Base-by-base conservation (phyloP, 2,888 invertebrate genomes). In the Miltochrista miniata region DNA sequence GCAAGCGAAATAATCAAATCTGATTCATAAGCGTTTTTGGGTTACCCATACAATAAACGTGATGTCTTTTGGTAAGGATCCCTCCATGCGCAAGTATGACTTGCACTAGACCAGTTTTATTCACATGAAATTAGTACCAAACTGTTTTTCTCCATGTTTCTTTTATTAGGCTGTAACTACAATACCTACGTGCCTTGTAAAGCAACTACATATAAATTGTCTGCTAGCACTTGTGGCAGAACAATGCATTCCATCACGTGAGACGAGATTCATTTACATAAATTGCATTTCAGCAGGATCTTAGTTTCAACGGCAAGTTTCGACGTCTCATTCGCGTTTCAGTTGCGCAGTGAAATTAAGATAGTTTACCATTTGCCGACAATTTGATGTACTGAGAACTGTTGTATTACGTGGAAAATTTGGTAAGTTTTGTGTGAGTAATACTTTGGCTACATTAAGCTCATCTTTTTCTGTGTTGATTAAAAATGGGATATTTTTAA, bases 261-360 rank as follows among this genome's bases (percentile, higher is more conserved):
- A 76, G 72, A 74, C 66, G 71, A 72, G 75, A 70, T 72, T 77
- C 71, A 79, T 83, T 83, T 78, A 75, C 84, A 82, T 82, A 78
- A 72, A 73, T 76, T 79, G 68, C 67, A 59, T 66, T 61, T 44
- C 59, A 63, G 56, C 51, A 63, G 53, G n/a, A 69, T 76, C 73
- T 74, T 61, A 65, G 76, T 72, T 74, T 61, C 65, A 49, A 56
- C 51, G 43, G 51, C 56, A 60, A 70, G 66, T 64, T 61, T 44
- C 64, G 54, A 60, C 62, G 59, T 67, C 59, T 64, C 64, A n/a
- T n/a, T n/a, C n/a, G n/a, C n/a, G n/a, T n/a, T n/a, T 64, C 56
- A 54, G 61, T 65, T 59, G 51, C 59, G 56, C 56, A 52, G 58
- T 57, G 59, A 54, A 69, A 69, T 70, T 61, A 55, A 38, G 61